Percentiles rank a stretch among this genome's conserved stretches.
These are phyloP conservation scores for Kradibia gibbosae DNA, from an alignment of 1,140 invertebrate genomes.

Conservation along the genomic window DNA sequence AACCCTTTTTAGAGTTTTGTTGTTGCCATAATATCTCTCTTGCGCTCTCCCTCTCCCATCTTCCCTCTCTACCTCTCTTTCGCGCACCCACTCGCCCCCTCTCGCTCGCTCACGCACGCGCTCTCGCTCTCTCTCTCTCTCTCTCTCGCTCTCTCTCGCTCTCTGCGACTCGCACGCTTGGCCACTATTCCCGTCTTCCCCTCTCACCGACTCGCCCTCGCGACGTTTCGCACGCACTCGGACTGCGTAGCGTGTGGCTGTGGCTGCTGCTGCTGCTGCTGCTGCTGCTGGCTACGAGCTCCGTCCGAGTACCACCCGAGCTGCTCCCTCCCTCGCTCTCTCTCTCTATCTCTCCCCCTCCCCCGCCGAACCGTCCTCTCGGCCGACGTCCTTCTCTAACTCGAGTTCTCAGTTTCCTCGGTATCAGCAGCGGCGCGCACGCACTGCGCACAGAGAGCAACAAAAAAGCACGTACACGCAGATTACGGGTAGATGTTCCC, in stretches of 20 bases:
- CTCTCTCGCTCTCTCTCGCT: no score
- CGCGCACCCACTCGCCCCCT: background rate
- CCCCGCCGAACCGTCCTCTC: background rate
- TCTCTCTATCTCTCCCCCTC: background rate
- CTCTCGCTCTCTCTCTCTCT: background rate
- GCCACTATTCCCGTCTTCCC: background rate
- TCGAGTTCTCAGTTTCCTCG: slow-evolving; percentile 10
- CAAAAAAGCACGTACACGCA: slow-evolving; percentile 33
- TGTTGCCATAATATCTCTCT: slow-evolving; percentile 42
- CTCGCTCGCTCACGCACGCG: background rate
- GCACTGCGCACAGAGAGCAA: background rate
- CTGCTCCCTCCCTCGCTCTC: no score
- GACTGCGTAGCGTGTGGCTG: no score
- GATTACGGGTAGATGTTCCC: background rate
- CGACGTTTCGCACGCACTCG: background rate
- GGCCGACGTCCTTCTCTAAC: slow-evolving; percentile 6
- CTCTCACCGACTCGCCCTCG: slow-evolving; percentile 4
- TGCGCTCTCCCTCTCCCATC: slow-evolving; percentile 19
- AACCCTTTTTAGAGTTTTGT: slow-evolving; percentile 21
- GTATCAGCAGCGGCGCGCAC: background rate
- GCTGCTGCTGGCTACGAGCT: background rate
- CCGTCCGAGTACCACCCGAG: no score
- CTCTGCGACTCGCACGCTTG: no score
- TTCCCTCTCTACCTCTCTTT: background rate
- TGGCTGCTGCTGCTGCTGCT: no score